Percentiles rank a stretch among this genome's conserved stretches.
These are phyloP conservation scores for Hestina assimilis DNA, from an alignment of 1,140 invertebrate species.

Conservation along the genomic window DNA sequence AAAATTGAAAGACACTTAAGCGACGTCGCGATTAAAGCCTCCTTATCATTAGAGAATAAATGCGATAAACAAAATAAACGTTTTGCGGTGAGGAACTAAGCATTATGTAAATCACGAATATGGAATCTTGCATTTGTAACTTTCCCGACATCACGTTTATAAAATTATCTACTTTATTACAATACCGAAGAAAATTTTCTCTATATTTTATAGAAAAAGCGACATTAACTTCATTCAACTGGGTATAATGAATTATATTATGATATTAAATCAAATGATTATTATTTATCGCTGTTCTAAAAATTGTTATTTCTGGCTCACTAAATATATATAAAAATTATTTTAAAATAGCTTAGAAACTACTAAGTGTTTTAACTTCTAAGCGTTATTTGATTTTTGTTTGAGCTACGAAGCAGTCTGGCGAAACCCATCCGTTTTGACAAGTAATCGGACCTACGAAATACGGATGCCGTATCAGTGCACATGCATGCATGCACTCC, in stretches of 20 bases:
- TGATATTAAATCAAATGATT: too few species aligned
- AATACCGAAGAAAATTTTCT: background rate
- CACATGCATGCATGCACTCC: too few species aligned
- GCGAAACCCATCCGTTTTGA: too few species aligned
- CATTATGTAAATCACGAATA: conserved; percentile 59
- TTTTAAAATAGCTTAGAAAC: too few species aligned
- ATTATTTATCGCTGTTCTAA: background rate
- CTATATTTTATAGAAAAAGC: background rate
- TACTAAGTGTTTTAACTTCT: too few species aligned
- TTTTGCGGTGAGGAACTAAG: conserved; percentile 49
- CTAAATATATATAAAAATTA: too few species aligned
- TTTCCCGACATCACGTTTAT: conserved; percentile 17
- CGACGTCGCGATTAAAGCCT: conserved; percentile 14
- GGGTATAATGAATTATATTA: too few species aligned
- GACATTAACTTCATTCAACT: background rate
- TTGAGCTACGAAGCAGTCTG: too few species aligned
- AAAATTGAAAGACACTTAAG: conserved; percentile 7
- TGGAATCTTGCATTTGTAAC: conserved; percentile 46
- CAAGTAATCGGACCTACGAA: too few species aligned
- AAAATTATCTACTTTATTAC: background rate
- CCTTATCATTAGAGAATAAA: conserved; percentile 13
- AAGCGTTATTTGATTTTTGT: too few species aligned
- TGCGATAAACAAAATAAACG: conserved; percentile 57
- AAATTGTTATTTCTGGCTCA: too few species aligned
- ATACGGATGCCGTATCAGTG: too few species aligned